Evolutionary conservation across 2,113 vertebrate genomes (phyloP).

Genomic region (Entosphenus tridentatus): DNA sequence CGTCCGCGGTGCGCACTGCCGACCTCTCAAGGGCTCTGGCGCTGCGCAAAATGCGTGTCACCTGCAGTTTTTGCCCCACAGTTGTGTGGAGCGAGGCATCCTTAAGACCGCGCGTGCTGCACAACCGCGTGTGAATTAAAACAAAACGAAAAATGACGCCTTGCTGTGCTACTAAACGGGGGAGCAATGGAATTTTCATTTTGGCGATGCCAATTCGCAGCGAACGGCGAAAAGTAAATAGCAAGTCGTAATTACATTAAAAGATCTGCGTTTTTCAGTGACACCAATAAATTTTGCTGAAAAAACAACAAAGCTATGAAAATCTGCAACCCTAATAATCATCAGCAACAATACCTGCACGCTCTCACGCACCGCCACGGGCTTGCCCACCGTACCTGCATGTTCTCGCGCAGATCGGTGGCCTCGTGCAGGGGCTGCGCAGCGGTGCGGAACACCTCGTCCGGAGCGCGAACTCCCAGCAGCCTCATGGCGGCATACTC

Average conservation of each 20-base stretch:
- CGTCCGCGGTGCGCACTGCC: no score
- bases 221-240: no score
- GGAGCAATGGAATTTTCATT: no score
- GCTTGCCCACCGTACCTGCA: conserved; percentile 44
- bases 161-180: no score
- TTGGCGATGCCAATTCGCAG: no score
- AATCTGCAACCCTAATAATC: background rate
- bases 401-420: conserved; percentile 65
- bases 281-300: background rate
- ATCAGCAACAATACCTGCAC: background rate
- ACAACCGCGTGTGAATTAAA: no score
- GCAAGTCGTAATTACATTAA: background rate
- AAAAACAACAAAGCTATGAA: background rate
- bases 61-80: no score
- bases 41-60: no score
- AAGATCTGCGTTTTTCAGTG: background rate
- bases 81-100: no score
- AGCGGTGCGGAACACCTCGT: conserved; percentile 62
- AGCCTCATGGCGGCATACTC: conserved; percentile 68
- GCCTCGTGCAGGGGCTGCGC: conserved; percentile 52
- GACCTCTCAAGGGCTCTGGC: no score
- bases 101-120: no score
- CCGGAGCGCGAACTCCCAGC: conserved; percentile 50
- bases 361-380: background rate
- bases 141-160: no score